Evolutionary conservation across 2,113 vertebrate genomes (phyloP).

Genomic region (Leptodactylus fuscus): DNA sequence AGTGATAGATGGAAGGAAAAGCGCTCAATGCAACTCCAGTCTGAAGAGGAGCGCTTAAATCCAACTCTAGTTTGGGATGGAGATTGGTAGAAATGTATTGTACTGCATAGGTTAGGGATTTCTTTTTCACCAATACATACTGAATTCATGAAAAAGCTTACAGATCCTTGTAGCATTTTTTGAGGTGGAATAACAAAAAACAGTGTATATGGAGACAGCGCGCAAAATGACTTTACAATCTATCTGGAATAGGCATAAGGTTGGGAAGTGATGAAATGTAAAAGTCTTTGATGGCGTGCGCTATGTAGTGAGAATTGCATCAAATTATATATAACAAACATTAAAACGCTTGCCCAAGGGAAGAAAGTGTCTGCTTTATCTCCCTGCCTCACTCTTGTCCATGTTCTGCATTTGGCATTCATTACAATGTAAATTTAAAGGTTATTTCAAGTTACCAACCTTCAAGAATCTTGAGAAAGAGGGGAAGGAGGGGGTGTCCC

Average conservation of each 20-base stretch:
- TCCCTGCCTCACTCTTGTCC: too few relatives aligned
- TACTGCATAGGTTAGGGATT: neutral
- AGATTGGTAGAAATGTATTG: neutral
- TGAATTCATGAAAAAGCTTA: neutral
- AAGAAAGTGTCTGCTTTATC: too few relatives aligned
- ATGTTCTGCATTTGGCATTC: too few relatives aligned
- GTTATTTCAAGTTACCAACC: too few relatives aligned
- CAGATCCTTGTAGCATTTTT: neutral
- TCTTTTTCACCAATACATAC: neutral
- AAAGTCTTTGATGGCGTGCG: too few relatives aligned
- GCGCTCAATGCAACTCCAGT: neutral
- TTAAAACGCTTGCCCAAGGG: too few relatives aligned
- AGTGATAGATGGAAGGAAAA: neutral
- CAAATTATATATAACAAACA: neutral
- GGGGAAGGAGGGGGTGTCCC: too few relatives aligned
- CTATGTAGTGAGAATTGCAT: too few relatives aligned
- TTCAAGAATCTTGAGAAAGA: too few relatives aligned
- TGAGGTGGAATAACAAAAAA: neutral
- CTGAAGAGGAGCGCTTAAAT: neutral
- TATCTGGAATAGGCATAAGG: too few relatives aligned
- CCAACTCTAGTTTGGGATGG: neutral
- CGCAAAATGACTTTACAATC: neutral
- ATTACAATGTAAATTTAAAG: too few relatives aligned
- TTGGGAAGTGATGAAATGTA: too few relatives aligned
- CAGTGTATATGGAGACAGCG: neutral